phyloP scores from a whole-genome alignment of 2,888 invertebrate species.

The Keiferia lycopersicella region DNA sequence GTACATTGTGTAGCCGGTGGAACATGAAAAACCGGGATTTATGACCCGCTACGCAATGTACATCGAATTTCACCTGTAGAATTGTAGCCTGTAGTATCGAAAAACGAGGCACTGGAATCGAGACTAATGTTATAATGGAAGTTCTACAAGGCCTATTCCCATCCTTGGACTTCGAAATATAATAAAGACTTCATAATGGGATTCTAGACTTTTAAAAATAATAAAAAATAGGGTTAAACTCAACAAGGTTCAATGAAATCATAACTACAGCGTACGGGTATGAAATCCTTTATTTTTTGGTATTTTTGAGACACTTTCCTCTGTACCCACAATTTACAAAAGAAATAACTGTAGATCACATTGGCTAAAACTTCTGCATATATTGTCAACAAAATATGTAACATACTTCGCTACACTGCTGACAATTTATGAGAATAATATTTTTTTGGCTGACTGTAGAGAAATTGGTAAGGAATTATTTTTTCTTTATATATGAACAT shows the following conservation, averaged over 20 bases:
- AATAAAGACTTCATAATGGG: too few relatives aligned
- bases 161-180: too few relatives aligned
- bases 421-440: conserved; percentile 25
- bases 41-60: too few relatives aligned
- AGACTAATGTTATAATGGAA: too few relatives aligned
- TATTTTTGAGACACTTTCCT: conserved; percentile 71
- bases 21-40: too few relatives aligned
- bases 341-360: conserved; percentile 27
- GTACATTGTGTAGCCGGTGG: too few relatives aligned
- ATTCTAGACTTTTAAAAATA: too few relatives aligned
- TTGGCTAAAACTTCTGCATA: conserved; percentile 24
- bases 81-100: too few relatives aligned
- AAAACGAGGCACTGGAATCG: too few relatives aligned
- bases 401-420: conserved; percentile 1
- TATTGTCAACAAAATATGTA: conserved; percentile 24
- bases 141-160: too few relatives aligned
- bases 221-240: background rate
- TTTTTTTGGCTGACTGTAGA: background rate
- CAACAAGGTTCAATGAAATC: conserved; percentile 28
- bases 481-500: background rate
- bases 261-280: conserved; percentile 54
- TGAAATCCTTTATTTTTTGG: conserved; percentile 76
- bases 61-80: too few relatives aligned
- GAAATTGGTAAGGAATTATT: background rate
- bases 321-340: conserved; percentile 61